Base-by-base conservation (phyloP, 2,797 vertebrate genomes). In the Balearica regulorum region DNA sequence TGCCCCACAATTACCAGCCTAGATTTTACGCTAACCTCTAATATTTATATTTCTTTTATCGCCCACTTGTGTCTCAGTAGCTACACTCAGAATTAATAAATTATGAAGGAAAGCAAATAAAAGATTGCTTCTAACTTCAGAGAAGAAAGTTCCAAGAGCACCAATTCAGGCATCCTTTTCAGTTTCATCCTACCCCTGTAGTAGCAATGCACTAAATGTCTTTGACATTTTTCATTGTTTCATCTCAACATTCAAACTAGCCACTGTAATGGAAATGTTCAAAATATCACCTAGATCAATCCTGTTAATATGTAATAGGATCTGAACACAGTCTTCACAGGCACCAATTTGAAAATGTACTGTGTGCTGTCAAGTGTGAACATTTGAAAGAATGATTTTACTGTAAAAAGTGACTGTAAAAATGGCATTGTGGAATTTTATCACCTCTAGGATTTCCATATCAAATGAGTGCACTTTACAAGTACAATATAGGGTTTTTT, bases 151-250 rank as follows among this genome's bases (percentile, higher is more conserved):
- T 94, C 83, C 93, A 53, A 95, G 44, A 85, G 22, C 17, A 77
- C 57, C 64, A 89, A 65, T 68, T 87, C 61, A 72, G 46, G 19
- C 20, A 17, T 87, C 77, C 49, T 85, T 93, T 92, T 83, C 57
- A 75, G 54, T 87, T 93, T 93, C 28, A 61, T 77, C 41, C 31
- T 87, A 75, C 20, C 46, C 35, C 72, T 64, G 43, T 43, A 85
- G 72, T 61, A 91, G 39, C 48, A 90, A 65, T 28, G 35, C 39
- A 71, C 35, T 64, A 95, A 94, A 26, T 54, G 31, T 44, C 82
- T 96, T 92, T 93, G 89, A 94, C 90, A 92, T 96, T 92, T 96
- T 93, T 26, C n/a, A 75, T 68, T 96, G 64, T 95, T 94, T 97
- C 70, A 90, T 95, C 79, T 96, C 79, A 94, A 77, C 62, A 79